These are phyloP conservation scores for Aspiorhynchus laticeps DNA, from an alignment of 2,113 vertebrate genomes.

Conservation along the genomic window DNA sequence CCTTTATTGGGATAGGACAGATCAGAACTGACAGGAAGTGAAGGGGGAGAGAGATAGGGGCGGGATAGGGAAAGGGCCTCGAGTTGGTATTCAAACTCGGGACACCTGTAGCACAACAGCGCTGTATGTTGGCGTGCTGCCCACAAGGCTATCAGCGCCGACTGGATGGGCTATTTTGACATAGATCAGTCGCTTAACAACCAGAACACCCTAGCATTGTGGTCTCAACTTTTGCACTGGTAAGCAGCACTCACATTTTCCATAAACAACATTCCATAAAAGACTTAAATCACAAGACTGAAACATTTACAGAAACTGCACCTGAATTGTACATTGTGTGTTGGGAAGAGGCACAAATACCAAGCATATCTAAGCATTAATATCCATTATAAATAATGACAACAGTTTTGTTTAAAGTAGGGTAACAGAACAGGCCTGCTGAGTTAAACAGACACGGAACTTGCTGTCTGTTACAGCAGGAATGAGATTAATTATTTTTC, in stretches of 20 bases:
- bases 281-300: neutral
- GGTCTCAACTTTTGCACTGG: neutral
- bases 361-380: slow-evolving; percentile 13
- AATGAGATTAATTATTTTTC: neutral
- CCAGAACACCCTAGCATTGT: neutral
- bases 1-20: neutral
- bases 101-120: too few relatives aligned
- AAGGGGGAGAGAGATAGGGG: neutral
- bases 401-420: neutral
- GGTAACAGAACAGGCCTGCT: slow-evolving; percentile 16
- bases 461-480: slow-evolving; percentile 21
- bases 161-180: neutral
- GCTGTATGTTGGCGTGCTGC: neutral
- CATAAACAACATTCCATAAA: slow-evolving; percentile 9
- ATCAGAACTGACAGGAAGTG: neutral
- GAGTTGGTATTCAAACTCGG: neutral
- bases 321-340: neutral
- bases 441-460: neutral
- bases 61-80: too few relatives aligned
- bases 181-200: neutral
- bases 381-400: neutral
- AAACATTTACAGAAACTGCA: slow-evolving; percentile 16
- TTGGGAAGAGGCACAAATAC: neutral
- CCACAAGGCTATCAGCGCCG: too few relatives aligned
- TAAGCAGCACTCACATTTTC: slow-evolving; percentile 15